Evolutionary conservation across 2,888 invertebrate species (phyloP).

Genomic region (Belgica antarctica): DNA sequence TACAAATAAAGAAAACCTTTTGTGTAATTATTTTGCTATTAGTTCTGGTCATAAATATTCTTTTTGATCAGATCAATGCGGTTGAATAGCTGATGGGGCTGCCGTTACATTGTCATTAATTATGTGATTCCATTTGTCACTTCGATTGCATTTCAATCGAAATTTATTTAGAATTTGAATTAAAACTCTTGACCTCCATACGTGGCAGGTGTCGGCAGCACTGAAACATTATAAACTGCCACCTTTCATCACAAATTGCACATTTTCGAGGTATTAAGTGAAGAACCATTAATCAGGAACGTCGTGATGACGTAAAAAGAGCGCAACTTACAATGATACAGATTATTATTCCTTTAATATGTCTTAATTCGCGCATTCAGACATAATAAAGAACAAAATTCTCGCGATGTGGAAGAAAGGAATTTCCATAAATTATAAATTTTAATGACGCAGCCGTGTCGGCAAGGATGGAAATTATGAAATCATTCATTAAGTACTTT

Average conservation of each 20-base stretch:
- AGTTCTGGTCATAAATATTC: slow-evolving; percentile 30
- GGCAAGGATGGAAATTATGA: not conserved
- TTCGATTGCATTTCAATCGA: no score
- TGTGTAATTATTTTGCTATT: slow-evolving; percentile 30
- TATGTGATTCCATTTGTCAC: no score
- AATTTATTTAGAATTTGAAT: no score
- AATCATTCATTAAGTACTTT: slow-evolving; percentile 29
- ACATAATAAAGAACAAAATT: not conserved
- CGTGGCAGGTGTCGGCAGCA: slow-evolving; percentile 12
- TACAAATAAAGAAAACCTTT: not conserved
- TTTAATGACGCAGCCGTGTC: not conserved
- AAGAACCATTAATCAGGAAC: slow-evolving; percentile 31
- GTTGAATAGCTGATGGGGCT: no score
- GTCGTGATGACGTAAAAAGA: slow-evolving; percentile 12
- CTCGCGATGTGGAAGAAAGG: not conserved
- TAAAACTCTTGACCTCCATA: not conserved
- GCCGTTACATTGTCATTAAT: no score
- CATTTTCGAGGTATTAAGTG: not conserved
- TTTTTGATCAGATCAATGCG: no score
- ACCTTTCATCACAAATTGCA: slow-evolving; percentile 38
- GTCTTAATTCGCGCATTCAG: slow-evolving; percentile 26
- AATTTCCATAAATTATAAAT: slow-evolving; percentile 27
- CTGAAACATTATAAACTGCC: slow-evolving; percentile 7
- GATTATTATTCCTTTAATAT: slow-evolving; percentile 33
- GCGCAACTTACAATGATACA: not conserved